Evolutionary conservation across 2,888 invertebrate genomes (phyloP), one percentile per base, ranked within the genome.

Genomic region (Cheilosia variabilis): DNA sequence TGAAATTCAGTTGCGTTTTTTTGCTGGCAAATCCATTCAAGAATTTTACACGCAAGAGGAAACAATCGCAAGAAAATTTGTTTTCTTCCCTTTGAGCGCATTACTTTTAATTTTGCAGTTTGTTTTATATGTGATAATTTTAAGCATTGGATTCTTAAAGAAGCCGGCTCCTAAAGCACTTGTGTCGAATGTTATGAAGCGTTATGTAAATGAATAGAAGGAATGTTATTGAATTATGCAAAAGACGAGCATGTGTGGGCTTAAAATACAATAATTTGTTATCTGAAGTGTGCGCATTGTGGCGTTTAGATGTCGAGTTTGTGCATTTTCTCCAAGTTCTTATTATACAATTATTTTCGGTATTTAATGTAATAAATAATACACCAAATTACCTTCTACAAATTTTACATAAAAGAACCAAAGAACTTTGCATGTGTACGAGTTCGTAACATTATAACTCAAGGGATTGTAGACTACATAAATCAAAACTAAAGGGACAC

Each of bases 101-200:
- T n/a, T 86, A 7, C 43, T 66, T 47, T n/a, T 81, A 19, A 3
- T 81, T 2, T 24, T 76, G 0, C 76, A 77, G 13, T 27, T 22
- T 0, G 2, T 72, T 9, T 10, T 77, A 5, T 53, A 52, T 45
- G 6, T 58, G 2, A n/a, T 76, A 2, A 50, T 81, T 7, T 34
- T 60, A 6, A n/a, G 57, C 15, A 37, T 72, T 45, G 52, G 52
- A 22, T 45, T 81, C 52, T 72, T 86, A 3, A 76, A 72, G 22
- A 81, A 57, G 52, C 86, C 86, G 1, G 86, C 86, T 22, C 81
- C 86, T 1, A 81, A 76, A 24, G 37, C 47, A 2, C n/a, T 86
- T 22, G 81, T 81, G 0, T 60, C 50, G 13, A 86, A 77, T 81
- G 37, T 86, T 22, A 62, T 86, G 41, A 55, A 19, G 50, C 86